A percentile compares a stretch with the other conserved stretches of the same genome.
phyloP scores from a whole-genome alignment of 1,140 invertebrate species.

The Temnothorax longispinosus region DNA sequence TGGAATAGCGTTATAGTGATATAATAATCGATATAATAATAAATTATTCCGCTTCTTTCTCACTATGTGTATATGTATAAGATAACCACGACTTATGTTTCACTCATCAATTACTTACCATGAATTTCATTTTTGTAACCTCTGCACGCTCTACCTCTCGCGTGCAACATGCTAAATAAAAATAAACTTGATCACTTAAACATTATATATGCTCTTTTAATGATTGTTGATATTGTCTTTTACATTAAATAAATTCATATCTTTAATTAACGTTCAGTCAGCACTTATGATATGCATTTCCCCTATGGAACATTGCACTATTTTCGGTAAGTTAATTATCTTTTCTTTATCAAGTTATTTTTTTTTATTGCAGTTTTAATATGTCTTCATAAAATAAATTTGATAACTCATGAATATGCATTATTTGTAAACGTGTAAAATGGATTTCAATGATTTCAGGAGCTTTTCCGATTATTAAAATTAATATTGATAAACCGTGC shows the following conservation, averaged over 20 bases:
- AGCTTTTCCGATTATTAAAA: conserved; percentile 23
- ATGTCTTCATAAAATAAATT: conserved; percentile 21
- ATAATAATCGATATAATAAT: conserved; percentile 3
- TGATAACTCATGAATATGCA: not conserved
- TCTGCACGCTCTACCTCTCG: not conserved
- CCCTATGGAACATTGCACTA: not conserved
- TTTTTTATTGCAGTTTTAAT: not conserved
- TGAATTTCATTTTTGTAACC: not conserved
- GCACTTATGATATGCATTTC: not conserved
- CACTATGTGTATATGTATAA: not conserved
- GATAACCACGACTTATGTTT: not conserved
- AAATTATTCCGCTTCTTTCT: not conserved
- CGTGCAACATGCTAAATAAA: not conserved
- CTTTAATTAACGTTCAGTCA: not conserved
- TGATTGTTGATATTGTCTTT: not conserved
- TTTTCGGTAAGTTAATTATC: too few species aligned
- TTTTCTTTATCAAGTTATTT: not conserved
- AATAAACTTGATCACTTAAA: not conserved
- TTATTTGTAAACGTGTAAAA: conserved; percentile 11
- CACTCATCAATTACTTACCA: not conserved
- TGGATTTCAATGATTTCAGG: not conserved
- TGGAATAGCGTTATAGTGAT: not conserved
- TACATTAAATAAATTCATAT: not conserved
- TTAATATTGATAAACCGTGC: conserved; percentile 16
- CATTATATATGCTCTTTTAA: not conserved